Base-by-base conservation (phyloP, 2,888 invertebrate species). In the Rhamphomyia laevipes region DNA sequence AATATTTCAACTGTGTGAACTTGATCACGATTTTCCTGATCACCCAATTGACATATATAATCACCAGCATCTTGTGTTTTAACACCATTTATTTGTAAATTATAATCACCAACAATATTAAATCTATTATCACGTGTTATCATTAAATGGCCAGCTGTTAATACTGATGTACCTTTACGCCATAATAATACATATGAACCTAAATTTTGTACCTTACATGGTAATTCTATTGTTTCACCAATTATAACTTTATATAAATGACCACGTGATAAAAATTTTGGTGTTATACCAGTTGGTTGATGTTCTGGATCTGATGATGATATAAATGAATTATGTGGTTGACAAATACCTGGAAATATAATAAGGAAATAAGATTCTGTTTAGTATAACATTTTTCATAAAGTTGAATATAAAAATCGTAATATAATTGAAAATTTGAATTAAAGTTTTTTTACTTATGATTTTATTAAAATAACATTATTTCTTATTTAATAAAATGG, bases 191-290 rank as follows among this genome's bases (percentile, higher is more conserved):
- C 81, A 60, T 79, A 75, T 2, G 78, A 78, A 1, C 82, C 70
- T 58, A 86, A 73, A 66, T 86, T 84, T 64, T 86, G 84, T 12
- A 86, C 85, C 69, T 86, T 84, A 59, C 86, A 87, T 10, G 86
- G 86, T 50, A 87, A 70, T 44, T 83, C 77, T 45, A 87, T 74
- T 0, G 85, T 84, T 64, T 87, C 86, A 6, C 86, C 86, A 2
- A 83, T 81, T 43, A 86, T 84, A 0, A 84, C 84, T 56, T 84
- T 74, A 71, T 84, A 86, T 9, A 84, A 82, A 63, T 84, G 85
- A 0, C 85, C 84, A 21, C 82, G 74, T 1, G 86, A 84, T 55
- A 85, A 67, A 64, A 87, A 86, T 61, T 82, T 74, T 0, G 86
- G 86, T 0, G 78, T 76, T 50, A 68, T 65, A 15, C 15, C 15